Evolutionary conservation across 2,888 invertebrate species (phyloP).

Genomic region (Heliconius erato): DNA sequence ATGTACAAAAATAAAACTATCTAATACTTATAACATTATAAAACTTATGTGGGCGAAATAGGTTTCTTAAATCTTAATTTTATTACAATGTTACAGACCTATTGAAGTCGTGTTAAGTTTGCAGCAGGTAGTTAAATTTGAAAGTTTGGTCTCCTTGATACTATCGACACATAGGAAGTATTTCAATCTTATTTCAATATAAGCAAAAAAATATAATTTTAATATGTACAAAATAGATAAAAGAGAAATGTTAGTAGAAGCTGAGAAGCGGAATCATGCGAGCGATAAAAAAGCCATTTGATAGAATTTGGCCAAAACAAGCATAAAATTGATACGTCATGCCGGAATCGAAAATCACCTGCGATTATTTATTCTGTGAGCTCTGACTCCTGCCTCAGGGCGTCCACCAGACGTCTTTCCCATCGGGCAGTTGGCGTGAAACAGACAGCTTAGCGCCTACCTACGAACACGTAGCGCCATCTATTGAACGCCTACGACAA

Average conservation of each 20-base stretch:
- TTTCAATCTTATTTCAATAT: neutral
- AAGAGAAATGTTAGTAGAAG: slow-evolving; percentile 19
- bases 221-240: neutral
- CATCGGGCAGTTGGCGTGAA: slow-evolving; percentile 73
- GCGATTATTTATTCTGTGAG: slow-evolving; percentile 75
- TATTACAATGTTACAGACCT: neutral
- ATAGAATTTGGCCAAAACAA: slow-evolving; percentile 13
- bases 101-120: neutral
- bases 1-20: no score
- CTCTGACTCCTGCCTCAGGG: slow-evolving; percentile 74
- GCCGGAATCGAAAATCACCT: slow-evolving; percentile 61
- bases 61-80: neutral
- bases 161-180: neutral
- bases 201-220: no score
- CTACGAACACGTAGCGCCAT: slow-evolving; percentile 64
- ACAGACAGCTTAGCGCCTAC: slow-evolving; percentile 63
- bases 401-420: slow-evolving; percentile 83
- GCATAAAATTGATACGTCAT: slow-evolving; percentile 24
- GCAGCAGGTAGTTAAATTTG: no score
- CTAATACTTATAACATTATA: no score
- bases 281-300: slow-evolving; percentile 26
- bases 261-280: slow-evolving; percentile 45
- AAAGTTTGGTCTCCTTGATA: neutral
- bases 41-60: neutral
- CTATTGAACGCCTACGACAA: slow-evolving; percentile 63